Conservation (phyloP, 2,113 vertebrate species). For the Loxodonta africana region DNA sequence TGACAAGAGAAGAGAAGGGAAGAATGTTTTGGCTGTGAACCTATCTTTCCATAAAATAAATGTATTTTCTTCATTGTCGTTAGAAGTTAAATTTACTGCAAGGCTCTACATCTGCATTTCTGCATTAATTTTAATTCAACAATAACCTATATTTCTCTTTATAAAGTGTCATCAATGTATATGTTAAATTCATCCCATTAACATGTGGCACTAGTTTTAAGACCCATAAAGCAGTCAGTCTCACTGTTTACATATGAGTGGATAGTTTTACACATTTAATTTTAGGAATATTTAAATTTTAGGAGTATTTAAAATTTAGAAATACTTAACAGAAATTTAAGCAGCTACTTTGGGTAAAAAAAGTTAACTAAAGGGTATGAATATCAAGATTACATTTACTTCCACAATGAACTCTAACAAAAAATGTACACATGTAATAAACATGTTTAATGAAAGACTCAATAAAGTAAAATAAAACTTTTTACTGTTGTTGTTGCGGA, state of each 20-base stretch:
- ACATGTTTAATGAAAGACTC: conserved; percentile 2
- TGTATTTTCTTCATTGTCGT: neutral
- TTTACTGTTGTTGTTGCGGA: neutral
- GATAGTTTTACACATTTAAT: neutral
- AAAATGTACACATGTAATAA: neutral
- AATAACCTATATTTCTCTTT: neutral
- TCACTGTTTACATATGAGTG: neutral
- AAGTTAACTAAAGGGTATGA: neutral
- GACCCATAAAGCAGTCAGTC: neutral
- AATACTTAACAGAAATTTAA: neutral
- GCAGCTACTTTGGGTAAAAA: neutral
- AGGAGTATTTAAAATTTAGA: neutral
- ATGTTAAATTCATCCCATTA: neutral
- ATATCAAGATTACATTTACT: neutral
- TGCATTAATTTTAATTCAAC: neutral
- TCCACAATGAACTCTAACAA: neutral
- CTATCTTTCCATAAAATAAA: neutral
- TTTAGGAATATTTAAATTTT: neutral
- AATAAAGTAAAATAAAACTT: neutral
- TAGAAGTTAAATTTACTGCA: neutral
- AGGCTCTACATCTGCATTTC: neutral
- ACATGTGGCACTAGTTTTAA: neutral
- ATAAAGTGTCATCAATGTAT: neutral
- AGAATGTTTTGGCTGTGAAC: neutral
- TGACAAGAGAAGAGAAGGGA: neutral